Percentiles rank a stretch among this genome's conserved stretches.
Conservation (phyloP, 1,140 invertebrate genomes). For the Pogonomyrmex barbatus region DNA sequence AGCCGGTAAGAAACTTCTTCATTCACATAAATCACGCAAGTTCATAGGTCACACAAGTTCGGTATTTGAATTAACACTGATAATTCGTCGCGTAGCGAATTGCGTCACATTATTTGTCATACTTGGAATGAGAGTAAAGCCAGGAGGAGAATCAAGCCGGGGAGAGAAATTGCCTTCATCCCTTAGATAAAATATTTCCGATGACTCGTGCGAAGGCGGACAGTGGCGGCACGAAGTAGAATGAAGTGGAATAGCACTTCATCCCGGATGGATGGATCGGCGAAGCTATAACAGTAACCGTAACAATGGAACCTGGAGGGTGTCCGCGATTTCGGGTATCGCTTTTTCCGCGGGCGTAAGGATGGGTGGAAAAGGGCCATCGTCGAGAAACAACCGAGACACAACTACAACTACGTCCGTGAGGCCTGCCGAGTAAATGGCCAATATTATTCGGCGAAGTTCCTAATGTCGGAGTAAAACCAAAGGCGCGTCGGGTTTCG, state of each 20-base stretch:
- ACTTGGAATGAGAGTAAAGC: conserved; percentile 14
- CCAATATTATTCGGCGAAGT: conserved; percentile 21
- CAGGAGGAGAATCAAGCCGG: background rate
- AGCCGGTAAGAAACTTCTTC: too few species aligned
- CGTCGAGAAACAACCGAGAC: conserved; percentile 23
- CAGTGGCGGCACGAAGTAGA: conserved; percentile 57
- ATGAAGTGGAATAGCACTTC: conserved; percentile 69
- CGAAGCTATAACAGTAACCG: conserved; percentile 70
- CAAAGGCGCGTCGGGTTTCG: too few species aligned
- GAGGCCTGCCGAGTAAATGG: background rate
- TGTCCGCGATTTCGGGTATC: conserved; percentile 69
- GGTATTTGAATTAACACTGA: background rate
- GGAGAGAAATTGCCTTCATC: conserved; percentile 38
- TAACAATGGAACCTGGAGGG: conserved; percentile 70
- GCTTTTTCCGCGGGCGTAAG: conserved; percentile 55
- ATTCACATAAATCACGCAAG: conserved; percentile 1
- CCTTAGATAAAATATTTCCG: conserved; percentile 73
- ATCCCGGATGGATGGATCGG: conserved; percentile 68
- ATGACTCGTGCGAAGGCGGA: conserved; percentile 72
- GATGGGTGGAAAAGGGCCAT: background rate
- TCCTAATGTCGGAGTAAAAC: conserved; percentile 20
- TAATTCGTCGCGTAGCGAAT: conserved; percentile 33
- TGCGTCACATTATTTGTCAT: conserved; percentile 35
- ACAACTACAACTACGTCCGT: conserved; percentile 5
- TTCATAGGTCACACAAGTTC: too few species aligned